A percentile compares a stretch with the other conserved stretches of the same genome.
Evolutionary conservation across 2,113 vertebrate genomes (phyloP).

Genomic region (Psephotus haematonotus): DNA sequence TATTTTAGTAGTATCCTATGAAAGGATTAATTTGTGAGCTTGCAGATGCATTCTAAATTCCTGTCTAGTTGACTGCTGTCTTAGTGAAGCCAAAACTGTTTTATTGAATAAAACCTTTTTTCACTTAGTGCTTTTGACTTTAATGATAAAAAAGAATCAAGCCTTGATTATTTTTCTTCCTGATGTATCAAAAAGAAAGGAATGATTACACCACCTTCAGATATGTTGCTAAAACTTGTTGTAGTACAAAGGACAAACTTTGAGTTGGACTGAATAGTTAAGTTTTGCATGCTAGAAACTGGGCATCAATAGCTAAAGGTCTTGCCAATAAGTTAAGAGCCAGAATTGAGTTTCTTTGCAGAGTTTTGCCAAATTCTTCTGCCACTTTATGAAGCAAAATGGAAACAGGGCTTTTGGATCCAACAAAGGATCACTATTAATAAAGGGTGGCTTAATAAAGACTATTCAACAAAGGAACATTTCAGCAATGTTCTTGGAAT

Average conservation of each 20-base stretch:
- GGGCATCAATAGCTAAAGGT: background rate
- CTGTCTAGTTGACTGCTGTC: background rate
- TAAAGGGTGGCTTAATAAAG: background rate
- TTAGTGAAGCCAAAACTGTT: background rate
- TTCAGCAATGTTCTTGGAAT: background rate
- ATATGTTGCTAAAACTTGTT: background rate
- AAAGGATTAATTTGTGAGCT: background rate
- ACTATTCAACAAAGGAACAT: background rate
- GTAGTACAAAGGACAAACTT: background rate
- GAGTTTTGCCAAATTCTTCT: background rate
- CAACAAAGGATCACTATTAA: background rate
- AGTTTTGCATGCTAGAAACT: background rate
- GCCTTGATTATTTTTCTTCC: background rate
- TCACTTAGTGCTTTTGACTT: background rate
- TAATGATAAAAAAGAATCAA: background rate
- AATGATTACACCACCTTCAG: background rate
- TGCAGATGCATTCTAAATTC: background rate
- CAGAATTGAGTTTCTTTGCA: background rate
- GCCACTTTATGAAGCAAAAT: background rate
- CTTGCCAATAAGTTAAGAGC: fast-evolving
- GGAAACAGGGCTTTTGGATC: background rate
- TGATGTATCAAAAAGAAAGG: background rate
- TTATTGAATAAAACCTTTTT: background rate
- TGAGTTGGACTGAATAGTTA: background rate
- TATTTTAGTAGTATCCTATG: background rate